These are phyloP conservation scores for Xyrichtys novacula DNA, from an alignment of 2,797 vertebrate genomes.

Conservation along the genomic window DNA sequence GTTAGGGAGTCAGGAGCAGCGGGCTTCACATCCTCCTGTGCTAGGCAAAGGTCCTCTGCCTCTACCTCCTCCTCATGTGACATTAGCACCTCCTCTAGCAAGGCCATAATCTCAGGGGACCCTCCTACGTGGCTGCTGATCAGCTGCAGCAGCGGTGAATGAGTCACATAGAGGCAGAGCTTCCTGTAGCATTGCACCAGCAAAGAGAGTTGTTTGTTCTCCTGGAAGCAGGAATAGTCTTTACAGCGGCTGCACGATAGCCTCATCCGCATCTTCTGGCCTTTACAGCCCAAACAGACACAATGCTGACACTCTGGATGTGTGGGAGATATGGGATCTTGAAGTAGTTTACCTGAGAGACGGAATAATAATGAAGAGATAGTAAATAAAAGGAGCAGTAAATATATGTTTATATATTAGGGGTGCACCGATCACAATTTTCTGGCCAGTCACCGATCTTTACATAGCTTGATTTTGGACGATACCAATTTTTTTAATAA, in stretches of 20 bases:
- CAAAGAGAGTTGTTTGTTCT: conserved; percentile 95
- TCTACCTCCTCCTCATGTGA: conserved; percentile 80
- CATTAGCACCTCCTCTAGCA: conserved; percentile 92
- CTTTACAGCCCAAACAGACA: conserved; percentile 95
- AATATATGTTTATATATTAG: no score
- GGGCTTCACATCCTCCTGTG: conserved; percentile 60
- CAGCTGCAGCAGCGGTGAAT: conserved; percentile 90
- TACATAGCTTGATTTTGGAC: no score
- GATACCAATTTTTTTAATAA: no score
- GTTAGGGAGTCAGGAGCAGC: conserved; percentile 84
- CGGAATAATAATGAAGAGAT: no score
- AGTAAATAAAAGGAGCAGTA: conserved; percentile 33
- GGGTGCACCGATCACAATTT: no score
- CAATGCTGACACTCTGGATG: conserved; percentile 96
- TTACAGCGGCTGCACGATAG: conserved; percentile 95
- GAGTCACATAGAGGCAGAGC: conserved; percentile 94
- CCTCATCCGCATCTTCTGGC: conserved; percentile 96
- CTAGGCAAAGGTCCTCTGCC: conserved; percentile 64
- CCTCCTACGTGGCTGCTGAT: conserved; percentile 90
- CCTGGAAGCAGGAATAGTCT: conserved; percentile 95
- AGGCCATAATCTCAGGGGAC: conserved; percentile 91
- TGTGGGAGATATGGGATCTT: conserved; percentile 94
- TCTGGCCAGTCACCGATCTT: no score
- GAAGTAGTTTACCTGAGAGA: conserved; percentile 92
- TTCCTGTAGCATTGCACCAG: conserved; percentile 96